Evolutionary conservation across 2,888 invertebrate genomes (phyloP).

Genomic region (Arenicola marina): DNA sequence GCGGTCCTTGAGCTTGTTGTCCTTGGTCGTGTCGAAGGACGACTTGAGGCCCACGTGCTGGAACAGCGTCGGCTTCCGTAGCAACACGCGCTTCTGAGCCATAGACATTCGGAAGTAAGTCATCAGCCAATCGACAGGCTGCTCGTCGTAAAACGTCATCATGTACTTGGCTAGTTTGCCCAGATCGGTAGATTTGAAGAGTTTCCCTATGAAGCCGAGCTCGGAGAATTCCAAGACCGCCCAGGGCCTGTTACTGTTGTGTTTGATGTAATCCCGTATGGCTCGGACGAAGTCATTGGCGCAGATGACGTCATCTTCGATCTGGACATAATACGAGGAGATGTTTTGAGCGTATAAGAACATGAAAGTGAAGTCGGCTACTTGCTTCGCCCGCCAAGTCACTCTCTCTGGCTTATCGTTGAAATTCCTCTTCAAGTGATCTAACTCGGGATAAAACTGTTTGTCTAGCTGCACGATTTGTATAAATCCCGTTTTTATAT

Average conservation of each 20-base stretch:
- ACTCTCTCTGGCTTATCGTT: constrained; percentile 53
- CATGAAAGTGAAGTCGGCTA: constrained; percentile 39
- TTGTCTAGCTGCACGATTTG: constrained; percentile 46
- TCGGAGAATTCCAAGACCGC: constrained; percentile 52
- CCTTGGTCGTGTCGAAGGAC: constrained; percentile 51
- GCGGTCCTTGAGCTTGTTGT: constrained; percentile 52
- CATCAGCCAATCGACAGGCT: constrained; percentile 37
- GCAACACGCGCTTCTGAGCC: constrained; percentile 22
- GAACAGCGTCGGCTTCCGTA: constrained; percentile 36
- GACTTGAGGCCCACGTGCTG: constrained; percentile 47
- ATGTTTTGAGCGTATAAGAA: constrained; percentile 48
- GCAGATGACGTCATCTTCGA: constrained; percentile 56
- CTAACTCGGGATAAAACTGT: constrained; percentile 43
- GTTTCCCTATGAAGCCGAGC: constrained; percentile 56
- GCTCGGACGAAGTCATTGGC: constrained; percentile 46
- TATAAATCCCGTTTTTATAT: constrained; percentile 55
- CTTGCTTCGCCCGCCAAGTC: constrained; percentile 58
- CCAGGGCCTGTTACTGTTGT: constrained; percentile 38
- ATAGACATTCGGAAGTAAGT: constrained; percentile 25
- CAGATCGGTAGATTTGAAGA: constrained; percentile 46
- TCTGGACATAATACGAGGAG: constrained; percentile 53
- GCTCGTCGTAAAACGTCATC: constrained; percentile 35
- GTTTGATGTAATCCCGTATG: constrained; percentile 44
- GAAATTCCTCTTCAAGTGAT: constrained; percentile 47
- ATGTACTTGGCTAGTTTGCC: constrained; percentile 26